Conservation (phyloP, 35 echinoderm and acorn worm genomes). For the Chiridota heheva region DNA sequence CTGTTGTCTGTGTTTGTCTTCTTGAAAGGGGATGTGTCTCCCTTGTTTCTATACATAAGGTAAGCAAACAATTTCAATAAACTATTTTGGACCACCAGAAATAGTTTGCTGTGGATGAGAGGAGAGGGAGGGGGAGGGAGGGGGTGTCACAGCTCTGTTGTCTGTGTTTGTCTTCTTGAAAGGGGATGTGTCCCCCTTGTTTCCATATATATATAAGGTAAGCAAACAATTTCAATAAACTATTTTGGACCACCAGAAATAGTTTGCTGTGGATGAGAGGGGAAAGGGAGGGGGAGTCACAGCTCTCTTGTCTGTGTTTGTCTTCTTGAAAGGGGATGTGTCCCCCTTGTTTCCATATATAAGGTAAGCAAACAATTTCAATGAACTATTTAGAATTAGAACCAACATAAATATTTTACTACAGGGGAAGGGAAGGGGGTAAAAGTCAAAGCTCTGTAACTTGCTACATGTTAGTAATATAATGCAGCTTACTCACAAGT, state of each 20-base stretch:
- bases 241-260: no score
- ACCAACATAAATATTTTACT: background rate
- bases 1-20: constrained; percentile 15
- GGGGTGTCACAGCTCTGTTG: background rate
- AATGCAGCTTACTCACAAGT: no score
- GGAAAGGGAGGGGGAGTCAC: no score
- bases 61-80: background rate
- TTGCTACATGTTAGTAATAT: no score
- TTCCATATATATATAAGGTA: no score
- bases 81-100: background rate
- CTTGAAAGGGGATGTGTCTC: constrained; percentile 28
- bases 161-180: no score
- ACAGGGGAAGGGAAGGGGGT: background rate
- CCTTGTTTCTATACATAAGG: constrained; percentile 39
- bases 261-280: no score
- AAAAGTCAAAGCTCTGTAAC: background rate
- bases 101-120: background rate
- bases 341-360: constrained; percentile 36
- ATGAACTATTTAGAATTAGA: background rate
- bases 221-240: no score
- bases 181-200: background rate
- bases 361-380: background rate
- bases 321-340: constrained; percentile 30
- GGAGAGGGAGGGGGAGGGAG: background rate
- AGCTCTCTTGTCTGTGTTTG: no score